phyloP scores from a whole-genome alignment of 2,113 vertebrate genomes.

The Eurypyga helias region DNA sequence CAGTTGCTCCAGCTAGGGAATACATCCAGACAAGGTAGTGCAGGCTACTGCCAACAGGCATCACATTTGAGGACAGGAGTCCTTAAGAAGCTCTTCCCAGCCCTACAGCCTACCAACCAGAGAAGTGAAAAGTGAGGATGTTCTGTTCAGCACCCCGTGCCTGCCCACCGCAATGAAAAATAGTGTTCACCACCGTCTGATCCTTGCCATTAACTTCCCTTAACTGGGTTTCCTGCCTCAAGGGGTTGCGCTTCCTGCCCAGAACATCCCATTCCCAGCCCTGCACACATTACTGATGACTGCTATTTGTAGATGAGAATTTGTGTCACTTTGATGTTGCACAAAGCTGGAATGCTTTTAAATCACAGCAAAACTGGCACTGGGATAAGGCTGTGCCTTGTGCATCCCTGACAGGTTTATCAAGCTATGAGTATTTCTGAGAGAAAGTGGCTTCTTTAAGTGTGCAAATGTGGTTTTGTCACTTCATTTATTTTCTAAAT shows the following conservation, averaged over 20 bases:
- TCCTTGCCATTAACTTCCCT: neutral
- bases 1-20: neutral
- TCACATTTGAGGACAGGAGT: neutral
- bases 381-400: rapidly evolving
- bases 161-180: neutral
- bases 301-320: neutral
- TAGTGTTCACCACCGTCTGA: neutral
- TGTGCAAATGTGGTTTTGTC: neutral
- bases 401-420: neutral
- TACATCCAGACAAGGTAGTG: neutral
- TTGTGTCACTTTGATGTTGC: neutral
- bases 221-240: neutral
- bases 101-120: neutral
- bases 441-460: neutral
- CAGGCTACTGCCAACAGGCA: neutral
- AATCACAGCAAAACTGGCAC: neutral
- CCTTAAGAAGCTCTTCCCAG: neutral
- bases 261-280: neutral
- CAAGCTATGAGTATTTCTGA: neutral
- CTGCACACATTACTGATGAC: rapidly evolving
- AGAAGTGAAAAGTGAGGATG: neutral
- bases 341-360: neutral
- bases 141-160: neutral
- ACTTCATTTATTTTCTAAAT: neutral
- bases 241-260: neutral